These are phyloP conservation scores for Cnemophilus loriae DNA, from an alignment of 2,113 vertebrate genomes.

Conservation along the genomic window DNA sequence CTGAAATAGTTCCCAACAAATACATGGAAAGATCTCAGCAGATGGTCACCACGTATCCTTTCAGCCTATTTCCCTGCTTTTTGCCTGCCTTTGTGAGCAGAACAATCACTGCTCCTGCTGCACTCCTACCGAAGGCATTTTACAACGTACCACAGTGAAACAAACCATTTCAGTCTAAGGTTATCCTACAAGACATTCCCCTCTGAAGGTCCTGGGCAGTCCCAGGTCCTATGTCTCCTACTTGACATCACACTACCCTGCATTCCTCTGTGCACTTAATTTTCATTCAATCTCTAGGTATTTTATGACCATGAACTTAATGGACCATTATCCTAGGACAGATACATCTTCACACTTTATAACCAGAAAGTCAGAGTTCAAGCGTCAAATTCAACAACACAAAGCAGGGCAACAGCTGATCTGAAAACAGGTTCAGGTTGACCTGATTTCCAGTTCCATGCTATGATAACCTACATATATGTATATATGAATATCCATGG, in stretches of 20 bases:
- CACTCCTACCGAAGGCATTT: neutral
- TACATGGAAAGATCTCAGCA: neutral
- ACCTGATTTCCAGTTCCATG: neutral
- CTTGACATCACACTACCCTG: neutral
- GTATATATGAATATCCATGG: neutral
- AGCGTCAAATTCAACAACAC: neutral
- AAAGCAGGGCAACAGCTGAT: neutral
- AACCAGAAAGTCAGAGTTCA: neutral
- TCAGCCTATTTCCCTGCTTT: neutral
- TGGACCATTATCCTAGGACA: neutral
- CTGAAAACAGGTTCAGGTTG: neutral
- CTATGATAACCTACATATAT: neutral
- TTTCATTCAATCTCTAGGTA: neutral
- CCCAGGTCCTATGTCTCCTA: neutral
- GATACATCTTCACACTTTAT: neutral
- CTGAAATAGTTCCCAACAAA: neutral
- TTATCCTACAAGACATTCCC: neutral
- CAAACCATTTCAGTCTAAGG: neutral
- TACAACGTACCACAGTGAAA: neutral
- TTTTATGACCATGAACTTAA: neutral
- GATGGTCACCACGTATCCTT: neutral
- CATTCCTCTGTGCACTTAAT: neutral
- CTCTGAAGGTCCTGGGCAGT: neutral
- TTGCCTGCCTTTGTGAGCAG: neutral
- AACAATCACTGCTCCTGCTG: neutral